phyloP scores from a whole-genome alignment of 2,888 invertebrate species.

The Calliphora vomitoria region DNA sequence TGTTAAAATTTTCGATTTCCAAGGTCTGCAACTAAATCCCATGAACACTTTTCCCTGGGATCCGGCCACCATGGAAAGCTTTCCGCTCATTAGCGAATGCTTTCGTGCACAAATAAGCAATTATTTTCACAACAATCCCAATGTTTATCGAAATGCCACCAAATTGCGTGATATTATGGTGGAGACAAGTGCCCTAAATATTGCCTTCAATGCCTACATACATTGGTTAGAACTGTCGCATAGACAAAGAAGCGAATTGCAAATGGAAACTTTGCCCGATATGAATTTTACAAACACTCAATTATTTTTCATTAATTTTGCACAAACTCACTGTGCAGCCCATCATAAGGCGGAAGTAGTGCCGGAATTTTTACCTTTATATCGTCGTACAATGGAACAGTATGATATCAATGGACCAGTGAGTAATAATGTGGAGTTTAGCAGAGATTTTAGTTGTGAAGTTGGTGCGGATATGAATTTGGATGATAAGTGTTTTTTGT shows the following conservation, averaged over 20 bases:
- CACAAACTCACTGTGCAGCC: conserved; percentile 80
- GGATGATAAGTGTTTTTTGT: conserved; percentile 81
- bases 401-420: conserved; percentile 80
- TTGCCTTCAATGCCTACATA: conserved; percentile 82
- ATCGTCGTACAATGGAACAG: conserved; percentile 78
- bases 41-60: conserved; percentile 77
- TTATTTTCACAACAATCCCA: conserved; percentile 79
- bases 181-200: conserved; percentile 80
- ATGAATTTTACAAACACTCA: conserved; percentile 82
- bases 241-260: conserved; percentile 62
- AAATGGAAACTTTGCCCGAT: conserved; percentile 80
- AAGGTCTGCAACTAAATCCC: conserved; percentile 72
- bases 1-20: conserved; percentile 77
- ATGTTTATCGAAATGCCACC: conserved; percentile 77
- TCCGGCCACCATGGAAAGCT: conserved; percentile 75
- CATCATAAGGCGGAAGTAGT: conserved; percentile 67
- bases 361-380: conserved; percentile 78
- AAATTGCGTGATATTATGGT: conserved; percentile 78
- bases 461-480: conserved; percentile 81
- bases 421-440: conserved; percentile 80
- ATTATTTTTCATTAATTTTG: conserved; percentile 82
- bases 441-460: conserved; percentile 80
- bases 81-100: conserved; percentile 77
- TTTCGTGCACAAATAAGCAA: conserved; percentile 80
- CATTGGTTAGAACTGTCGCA: conserved; percentile 78